Evolutionary conservation across 2,888 invertebrate genomes (phyloP).

Genomic region (Endomychus coccineus): DNA sequence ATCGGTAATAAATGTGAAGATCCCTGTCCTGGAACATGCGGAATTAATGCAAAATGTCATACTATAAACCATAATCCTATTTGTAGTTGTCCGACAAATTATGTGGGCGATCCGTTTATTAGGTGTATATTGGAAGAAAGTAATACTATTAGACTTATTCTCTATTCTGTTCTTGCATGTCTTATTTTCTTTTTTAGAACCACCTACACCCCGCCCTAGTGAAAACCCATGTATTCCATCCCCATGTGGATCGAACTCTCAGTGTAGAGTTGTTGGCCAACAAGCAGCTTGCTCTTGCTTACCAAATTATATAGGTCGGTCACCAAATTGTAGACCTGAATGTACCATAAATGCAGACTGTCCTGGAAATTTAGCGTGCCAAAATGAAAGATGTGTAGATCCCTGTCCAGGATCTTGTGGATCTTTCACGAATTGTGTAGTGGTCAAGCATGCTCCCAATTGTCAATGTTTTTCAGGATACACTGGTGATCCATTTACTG

Average conservation of each 20-base stretch:
- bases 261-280: slow-evolving; percentile 51
- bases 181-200: slow-evolving; percentile 32
- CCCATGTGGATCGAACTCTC: slow-evolving; percentile 57
- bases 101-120: slow-evolving; percentile 73
- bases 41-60: slow-evolving; percentile 72
- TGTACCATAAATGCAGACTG: slow-evolving; percentile 68
- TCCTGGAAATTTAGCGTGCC: slow-evolving; percentile 66
- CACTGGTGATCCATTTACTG: slow-evolving; percentile 57
- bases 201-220: slow-evolving; percentile 35
- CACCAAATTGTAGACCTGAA: slow-evolving; percentile 60
- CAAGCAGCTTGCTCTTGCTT: slow-evolving; percentile 55
- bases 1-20: slow-evolving; percentile 72
- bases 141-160: slow-evolving; percentile 41
- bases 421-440: slow-evolving; percentile 63
- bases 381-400: slow-evolving; percentile 68
- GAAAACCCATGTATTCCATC: slow-evolving; percentile 57
- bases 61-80: slow-evolving; percentile 82
- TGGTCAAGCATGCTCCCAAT: slow-evolving; percentile 68
- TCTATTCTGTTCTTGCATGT: slow-evolving; percentile 11
- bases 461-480: slow-evolving; percentile 69
- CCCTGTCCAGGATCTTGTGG: slow-evolving; percentile 77
- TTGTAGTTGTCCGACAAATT: slow-evolving; percentile 73
- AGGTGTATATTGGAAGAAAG: slow-evolving; percentile 59
- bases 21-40: slow-evolving; percentile 77
- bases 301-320: slow-evolving; percentile 52